Percentiles rank a stretch among this genome's conserved stretches.
Conservation (phyloP, 2,888 invertebrate genomes). For the Chloroclystis v-ata region DNA sequence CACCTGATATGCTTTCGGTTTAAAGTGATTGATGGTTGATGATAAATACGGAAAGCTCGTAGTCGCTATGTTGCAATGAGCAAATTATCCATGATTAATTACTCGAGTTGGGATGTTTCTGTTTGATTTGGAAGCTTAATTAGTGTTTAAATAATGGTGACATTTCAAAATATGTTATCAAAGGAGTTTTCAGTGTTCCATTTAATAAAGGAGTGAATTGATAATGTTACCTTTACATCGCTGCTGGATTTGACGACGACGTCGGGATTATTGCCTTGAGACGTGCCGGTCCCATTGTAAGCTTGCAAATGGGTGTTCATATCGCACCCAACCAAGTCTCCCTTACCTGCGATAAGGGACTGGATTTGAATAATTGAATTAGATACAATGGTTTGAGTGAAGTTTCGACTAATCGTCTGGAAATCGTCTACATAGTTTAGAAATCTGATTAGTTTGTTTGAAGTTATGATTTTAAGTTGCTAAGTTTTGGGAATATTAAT, state of each 20-base stretch:
- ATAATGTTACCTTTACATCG: slow-evolving; percentile 84
- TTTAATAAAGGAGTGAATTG: slow-evolving; percentile 18
- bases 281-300: slow-evolving; percentile 78
- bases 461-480: too few relatives aligned
- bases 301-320: slow-evolving; percentile 88
- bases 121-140: too few relatives aligned
- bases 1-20: background rate
- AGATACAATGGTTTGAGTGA: background rate
- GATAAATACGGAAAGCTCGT: background rate
- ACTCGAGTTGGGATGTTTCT: too few relatives aligned
- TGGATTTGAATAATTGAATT: slow-evolving; percentile 18
- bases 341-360: slow-evolving; percentile 85
- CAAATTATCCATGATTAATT: background rate
- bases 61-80: background rate
- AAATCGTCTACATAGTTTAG: slow-evolving; percentile 6
- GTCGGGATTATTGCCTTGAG: slow-evolving; percentile 82
- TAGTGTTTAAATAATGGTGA: too few relatives aligned
- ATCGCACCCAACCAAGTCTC: slow-evolving; percentile 95
- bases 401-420: background rate
- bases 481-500: too few relatives aligned
- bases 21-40: slow-evolving; percentile 1
- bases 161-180: too few relatives aligned
- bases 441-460: background rate
- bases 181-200: background rate
- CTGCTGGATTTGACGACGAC: slow-evolving; percentile 95